phyloP scores from a whole-genome alignment of 2,888 invertebrate species.

The Acleris emargana region DNA sequence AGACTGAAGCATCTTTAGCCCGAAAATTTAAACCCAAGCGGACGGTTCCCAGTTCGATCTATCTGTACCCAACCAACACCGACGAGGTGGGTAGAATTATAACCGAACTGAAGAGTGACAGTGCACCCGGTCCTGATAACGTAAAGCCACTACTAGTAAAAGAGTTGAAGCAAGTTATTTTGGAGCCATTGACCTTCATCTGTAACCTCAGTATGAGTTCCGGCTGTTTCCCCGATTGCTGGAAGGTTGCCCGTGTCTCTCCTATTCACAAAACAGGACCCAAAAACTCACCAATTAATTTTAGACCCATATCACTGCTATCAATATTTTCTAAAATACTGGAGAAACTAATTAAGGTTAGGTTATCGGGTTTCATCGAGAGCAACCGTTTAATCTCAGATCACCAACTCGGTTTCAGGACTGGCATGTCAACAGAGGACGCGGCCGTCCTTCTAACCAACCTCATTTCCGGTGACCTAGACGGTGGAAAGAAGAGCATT shows the following conservation, averaged over 20 bases:
- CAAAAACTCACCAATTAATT: not conserved
- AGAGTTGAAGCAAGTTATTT: not conserved
- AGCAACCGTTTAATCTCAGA: not conserved
- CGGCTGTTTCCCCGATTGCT: constrained; percentile 4
- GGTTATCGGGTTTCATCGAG: not conserved
- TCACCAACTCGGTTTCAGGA: not conserved
- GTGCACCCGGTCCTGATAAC: constrained; percentile 6
- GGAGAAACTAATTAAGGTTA: not conserved
- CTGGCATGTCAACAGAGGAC: not conserved
- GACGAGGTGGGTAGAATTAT: constrained; percentile 5
- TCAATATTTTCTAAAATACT: not conserved
- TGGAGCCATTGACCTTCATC: constrained; percentile 5
- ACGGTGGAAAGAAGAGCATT: constrained; percentile 1
- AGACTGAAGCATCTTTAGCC: not conserved
- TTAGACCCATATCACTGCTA: not conserved
- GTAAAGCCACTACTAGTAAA: not conserved
- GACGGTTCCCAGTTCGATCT: not conserved
- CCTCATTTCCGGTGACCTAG: not conserved
- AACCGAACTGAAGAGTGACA: not conserved
- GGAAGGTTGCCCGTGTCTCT: constrained; percentile 4
- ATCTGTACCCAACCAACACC: not conserved
- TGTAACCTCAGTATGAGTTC: constrained; percentile 2
- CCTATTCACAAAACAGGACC: not conserved
- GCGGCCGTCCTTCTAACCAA: not conserved
- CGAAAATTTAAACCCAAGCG: not conserved